These are phyloP conservation scores for Indri indri DNA, from an alignment of 2,113 vertebrate species.

Conservation along the genomic window DNA sequence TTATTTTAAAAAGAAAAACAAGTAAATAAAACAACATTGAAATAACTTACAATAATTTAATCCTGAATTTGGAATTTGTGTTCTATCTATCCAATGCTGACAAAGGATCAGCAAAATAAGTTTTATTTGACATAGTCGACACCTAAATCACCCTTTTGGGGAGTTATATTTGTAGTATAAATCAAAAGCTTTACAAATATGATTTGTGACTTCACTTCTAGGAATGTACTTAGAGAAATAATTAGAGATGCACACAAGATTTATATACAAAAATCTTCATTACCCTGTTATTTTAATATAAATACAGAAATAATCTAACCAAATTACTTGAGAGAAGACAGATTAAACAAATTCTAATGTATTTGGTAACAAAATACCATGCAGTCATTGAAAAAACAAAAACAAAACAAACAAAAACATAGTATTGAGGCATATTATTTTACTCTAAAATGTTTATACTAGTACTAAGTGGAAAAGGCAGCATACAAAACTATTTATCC, in stretches of 20 bases:
- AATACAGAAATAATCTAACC: conserved; percentile 24
- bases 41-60: not conserved
- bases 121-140: not conserved
- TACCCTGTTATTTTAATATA: not conserved
- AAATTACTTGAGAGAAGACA: not conserved
- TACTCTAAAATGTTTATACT: not conserved
- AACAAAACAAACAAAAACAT: not conserved
- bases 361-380: not conserved
- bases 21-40: not conserved
- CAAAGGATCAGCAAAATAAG: not conserved
- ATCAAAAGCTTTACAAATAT: conserved; percentile 28
- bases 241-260: not conserved
- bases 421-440: not conserved
- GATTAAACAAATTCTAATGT: not conserved
- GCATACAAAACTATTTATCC: not conserved
- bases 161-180: not conserved
- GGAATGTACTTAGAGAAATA: not conserved
- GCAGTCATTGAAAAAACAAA: not conserved
- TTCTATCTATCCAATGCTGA: not conserved
- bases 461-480: not conserved
- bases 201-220: not conserved
- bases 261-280: not conserved
- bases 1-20: not conserved
- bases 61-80: conserved; percentile 10
- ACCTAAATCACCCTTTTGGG: not conserved